Evolutionary conservation across 2,113 vertebrate genomes (phyloP).

Genomic region (Eira barbara): DNA sequence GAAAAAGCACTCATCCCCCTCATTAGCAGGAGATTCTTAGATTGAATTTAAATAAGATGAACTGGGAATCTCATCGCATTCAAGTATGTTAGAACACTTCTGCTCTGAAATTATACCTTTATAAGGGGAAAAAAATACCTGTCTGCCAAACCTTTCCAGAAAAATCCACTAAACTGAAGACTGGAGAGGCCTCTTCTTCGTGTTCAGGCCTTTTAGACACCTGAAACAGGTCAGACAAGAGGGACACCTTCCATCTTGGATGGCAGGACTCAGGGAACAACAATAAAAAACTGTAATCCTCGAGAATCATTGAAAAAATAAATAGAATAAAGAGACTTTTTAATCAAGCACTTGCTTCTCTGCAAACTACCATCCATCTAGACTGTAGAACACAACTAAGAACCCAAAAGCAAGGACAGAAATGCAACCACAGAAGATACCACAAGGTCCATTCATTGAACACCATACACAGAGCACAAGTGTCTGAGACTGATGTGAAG

Average conservation of each 20-base stretch:
- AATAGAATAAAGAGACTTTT: neutral
- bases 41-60: neutral
- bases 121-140: neutral
- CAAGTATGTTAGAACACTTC: neutral
- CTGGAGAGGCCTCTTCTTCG: neutral
- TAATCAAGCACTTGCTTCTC: neutral
- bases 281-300: neutral
- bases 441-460: too few relatives aligned
- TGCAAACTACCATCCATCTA: neutral
- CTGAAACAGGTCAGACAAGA: neutral
- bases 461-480: accelerated
- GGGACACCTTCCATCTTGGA: neutral
- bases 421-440: neutral
- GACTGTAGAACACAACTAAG: neutral
- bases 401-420: neutral
- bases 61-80: neutral
- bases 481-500: accelerated
- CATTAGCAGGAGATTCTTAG: neutral
- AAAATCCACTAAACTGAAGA: neutral
- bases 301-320: neutral
- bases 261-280: neutral
- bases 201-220: neutral
- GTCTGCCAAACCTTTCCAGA: neutral
- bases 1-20: neutral
- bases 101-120: slow-evolving; percentile 14